Evolutionary conservation across 1,140 invertebrate species (phyloP).

Genomic region (Mycetomoellerius zeteki): DNA sequence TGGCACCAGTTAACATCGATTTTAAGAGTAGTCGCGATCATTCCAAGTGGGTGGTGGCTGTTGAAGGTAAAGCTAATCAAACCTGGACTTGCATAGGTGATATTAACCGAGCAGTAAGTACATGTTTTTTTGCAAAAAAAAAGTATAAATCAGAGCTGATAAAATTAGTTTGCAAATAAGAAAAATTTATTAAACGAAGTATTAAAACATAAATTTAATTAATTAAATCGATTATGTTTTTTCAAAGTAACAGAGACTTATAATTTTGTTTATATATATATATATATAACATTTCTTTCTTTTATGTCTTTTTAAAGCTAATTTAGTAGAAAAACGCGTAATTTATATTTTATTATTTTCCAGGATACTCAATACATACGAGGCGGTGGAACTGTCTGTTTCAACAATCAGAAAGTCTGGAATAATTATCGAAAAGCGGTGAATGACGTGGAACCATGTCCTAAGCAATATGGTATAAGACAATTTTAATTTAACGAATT

Average conservation of each 20-base stretch:
- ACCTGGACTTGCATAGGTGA: slow-evolving; percentile 96
- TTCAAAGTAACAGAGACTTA: too few relatives aligned
- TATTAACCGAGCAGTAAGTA: slow-evolving; percentile 95
- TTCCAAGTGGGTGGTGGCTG: slow-evolving; percentile 96
- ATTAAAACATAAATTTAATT: neutral
- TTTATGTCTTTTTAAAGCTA: neutral
- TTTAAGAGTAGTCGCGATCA: slow-evolving; percentile 95
- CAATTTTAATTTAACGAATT: neutral
- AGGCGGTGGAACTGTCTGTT: slow-evolving; percentile 94
- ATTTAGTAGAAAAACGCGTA: neutral
- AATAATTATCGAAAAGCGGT: slow-evolving; percentile 86
- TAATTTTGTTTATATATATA: neutral
- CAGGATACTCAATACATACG: slow-evolving; percentile 91
- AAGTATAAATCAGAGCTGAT: neutral
- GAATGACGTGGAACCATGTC: slow-evolving; percentile 85
- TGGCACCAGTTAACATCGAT: slow-evolving; percentile 87
- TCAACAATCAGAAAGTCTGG: slow-evolving; percentile 87
- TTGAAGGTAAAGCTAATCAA: slow-evolving; percentile 85
- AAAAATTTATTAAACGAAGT: slow-evolving; percentile 2
- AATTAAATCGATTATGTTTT: too few relatives aligned
- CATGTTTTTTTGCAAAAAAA: slow-evolving; percentile 28
- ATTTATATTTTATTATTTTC: slow-evolving; percentile 75
- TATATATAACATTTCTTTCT: neutral
- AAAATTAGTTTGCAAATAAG: slow-evolving; percentile 33
- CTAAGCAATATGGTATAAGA: slow-evolving; percentile 49